Base-by-base conservation (phyloP, 1,140 invertebrate genomes). In the Hyphantria cunea region DNA sequence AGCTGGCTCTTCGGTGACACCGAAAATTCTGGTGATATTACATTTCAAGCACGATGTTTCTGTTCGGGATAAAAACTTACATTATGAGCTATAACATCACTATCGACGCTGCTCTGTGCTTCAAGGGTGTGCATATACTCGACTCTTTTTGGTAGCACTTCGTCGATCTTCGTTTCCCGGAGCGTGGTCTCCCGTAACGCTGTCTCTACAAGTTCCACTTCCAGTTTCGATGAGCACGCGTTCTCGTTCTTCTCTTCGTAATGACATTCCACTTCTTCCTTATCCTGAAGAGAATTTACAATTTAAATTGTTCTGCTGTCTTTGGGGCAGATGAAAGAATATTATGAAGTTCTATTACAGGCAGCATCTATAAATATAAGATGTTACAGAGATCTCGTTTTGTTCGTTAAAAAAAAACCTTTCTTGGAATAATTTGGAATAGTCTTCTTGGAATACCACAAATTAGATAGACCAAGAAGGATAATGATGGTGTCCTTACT, bases 191-290 rank as follows among this genome's bases (percentile, higher is more conserved):
- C 82, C 5, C 74, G 49, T 31, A 88, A 66, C 42, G 82, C 80
- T 33, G 78, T 80, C 70, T 91, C 85, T 59, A 90, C 72, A 42
- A 82, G 47, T 55, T 90, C 78, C 52, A 89, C 70, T 33, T 89
- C 83, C 63, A 84, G 77, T 42, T 81, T 80, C 33, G 72, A 64
- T 0, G 63, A 59, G 14, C 78, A 51, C 17, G 72, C 64, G 51
- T 89, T 89, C 71, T 90, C 86, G 66, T 88, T 91, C 79, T 82
- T 91, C 76, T 84, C 90, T 64, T 83, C 90, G 69, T 89, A 90
- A 62, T 82, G 80, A 65, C 87, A 90, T 80, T 90, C 90, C 42
- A 91, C 82, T 59, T 89, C 87, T 17, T 90, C 86, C 56, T 87
- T 89, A 71, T 89, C 86, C 84, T 90, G 67, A 0, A 72, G 71